phyloP scores from a whole-genome alignment of 2,797 vertebrate species.

The Pangasius larnaudii region DNA sequence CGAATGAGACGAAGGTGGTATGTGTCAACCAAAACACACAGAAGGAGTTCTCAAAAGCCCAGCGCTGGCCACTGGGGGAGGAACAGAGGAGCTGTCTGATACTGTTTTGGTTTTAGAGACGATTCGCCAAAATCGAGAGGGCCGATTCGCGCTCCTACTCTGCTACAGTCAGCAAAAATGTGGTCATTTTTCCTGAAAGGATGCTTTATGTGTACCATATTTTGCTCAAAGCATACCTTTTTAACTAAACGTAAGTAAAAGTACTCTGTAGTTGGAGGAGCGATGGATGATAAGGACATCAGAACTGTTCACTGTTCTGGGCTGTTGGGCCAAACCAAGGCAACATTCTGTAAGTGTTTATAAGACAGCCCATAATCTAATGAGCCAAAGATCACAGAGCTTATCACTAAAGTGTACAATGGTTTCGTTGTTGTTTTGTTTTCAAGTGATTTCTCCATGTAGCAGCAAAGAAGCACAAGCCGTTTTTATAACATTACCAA shows the following conservation, averaged over 20 bases:
- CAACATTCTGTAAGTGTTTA: constrained; percentile 1
- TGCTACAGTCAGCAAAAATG: constrained; percentile 24
- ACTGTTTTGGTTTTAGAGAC: constrained; percentile 55
- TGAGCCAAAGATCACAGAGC: constrained; percentile 76
- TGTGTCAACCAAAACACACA: constrained; percentile 65
- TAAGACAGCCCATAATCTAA: constrained; percentile 47
- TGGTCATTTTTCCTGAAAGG: constrained; percentile 36
- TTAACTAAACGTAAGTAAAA: constrained; percentile 27
- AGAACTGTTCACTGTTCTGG: not conserved
- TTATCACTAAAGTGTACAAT: constrained; percentile 66
- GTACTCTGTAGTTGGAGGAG: constrained; percentile 12
- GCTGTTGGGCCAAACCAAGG: not conserved
- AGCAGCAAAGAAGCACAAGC: constrained; percentile 66
- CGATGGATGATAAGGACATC: constrained; percentile 5
- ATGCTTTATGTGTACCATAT: constrained; percentile 34
- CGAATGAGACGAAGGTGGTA: constrained; percentile 72
- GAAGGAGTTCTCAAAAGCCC: constrained; percentile 62
- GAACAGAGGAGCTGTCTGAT: constrained; percentile 50
- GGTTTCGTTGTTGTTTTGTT: constrained; percentile 64
- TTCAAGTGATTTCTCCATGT: constrained; percentile 72
- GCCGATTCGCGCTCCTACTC: constrained; percentile 45
- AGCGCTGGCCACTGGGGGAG: constrained; percentile 75
- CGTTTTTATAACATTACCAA: constrained; percentile 55
- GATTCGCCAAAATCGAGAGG: constrained; percentile 8
- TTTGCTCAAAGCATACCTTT: not conserved